phyloP scores from a whole-genome alignment of 2,113 vertebrate genomes.

The Euleptes europaea region DNA sequence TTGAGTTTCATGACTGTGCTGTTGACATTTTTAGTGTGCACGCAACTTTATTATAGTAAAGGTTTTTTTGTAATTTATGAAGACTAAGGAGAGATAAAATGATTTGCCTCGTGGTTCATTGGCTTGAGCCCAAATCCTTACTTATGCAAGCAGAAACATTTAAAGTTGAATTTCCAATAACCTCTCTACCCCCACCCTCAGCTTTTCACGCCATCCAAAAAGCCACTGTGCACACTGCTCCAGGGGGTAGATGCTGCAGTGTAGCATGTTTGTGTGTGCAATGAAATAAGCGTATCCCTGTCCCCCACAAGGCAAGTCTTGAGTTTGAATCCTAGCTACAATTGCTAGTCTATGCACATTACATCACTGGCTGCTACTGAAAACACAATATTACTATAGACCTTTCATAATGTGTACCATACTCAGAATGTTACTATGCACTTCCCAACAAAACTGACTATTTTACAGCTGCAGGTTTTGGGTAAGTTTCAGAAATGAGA shows the following conservation, averaged over 20 bases:
- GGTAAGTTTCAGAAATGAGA: background rate
- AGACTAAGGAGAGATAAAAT: background rate
- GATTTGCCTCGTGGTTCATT: background rate
- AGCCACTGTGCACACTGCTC: no score
- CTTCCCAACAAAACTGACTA: background rate
- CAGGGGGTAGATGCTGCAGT: no score
- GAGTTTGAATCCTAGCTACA: background rate
- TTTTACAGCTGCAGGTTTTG: background rate
- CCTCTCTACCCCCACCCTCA: no score
- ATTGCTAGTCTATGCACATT: background rate
- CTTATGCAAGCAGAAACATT: background rate
- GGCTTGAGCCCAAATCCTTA: background rate
- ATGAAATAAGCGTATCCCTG: no score
- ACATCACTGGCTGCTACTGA: slow-evolving; percentile 1
- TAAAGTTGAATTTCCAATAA: background rate
- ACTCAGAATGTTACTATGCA: background rate
- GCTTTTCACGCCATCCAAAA: no score
- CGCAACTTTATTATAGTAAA: background rate
- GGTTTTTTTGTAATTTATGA: background rate
- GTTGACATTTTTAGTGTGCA: background rate
- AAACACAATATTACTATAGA: background rate
- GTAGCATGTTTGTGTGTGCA: no score
- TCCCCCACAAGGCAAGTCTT: no score
- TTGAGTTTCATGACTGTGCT: background rate
- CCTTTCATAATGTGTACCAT: background rate